These are phyloP conservation scores for Delia radicum DNA, from an alignment of 1,140 invertebrate species.

Conservation along the genomic window DNA sequence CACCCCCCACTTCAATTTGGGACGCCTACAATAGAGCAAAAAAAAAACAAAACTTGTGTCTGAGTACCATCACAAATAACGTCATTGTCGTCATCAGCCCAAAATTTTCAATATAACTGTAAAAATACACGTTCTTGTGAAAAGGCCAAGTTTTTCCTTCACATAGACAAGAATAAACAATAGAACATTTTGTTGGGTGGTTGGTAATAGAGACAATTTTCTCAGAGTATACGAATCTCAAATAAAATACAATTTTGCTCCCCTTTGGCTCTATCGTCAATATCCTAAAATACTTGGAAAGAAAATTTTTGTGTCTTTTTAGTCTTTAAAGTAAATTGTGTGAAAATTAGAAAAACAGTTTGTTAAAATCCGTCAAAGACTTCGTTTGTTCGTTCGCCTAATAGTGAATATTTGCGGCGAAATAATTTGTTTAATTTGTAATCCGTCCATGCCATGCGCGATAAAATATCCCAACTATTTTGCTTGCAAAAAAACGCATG, in stretches of 20 bases:
- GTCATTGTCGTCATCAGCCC: not conserved
- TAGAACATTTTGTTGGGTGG: not conserved
- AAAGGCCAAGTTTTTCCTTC: not conserved
- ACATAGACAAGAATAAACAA: not conserved
- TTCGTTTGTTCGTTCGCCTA: slow-evolving; percentile 36
- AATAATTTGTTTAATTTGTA: slow-evolving; percentile 53
- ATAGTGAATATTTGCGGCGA: slow-evolving; percentile 47
- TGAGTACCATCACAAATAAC: not conserved
- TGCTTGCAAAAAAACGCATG: slow-evolving; percentile 56
- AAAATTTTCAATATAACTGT: not conserved
- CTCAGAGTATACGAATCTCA: not conserved
- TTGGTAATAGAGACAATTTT: not conserved
- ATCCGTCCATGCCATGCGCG: slow-evolving; percentile 57
- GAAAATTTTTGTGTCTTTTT: not conserved
- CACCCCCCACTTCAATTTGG: not conserved
- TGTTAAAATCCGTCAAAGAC: slow-evolving; percentile 27
- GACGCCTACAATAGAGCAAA: not conserved
- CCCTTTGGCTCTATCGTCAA: not conserved
- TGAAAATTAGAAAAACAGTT: slow-evolving; percentile 25
- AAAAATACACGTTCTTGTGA: not conserved
- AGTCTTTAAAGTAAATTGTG: not conserved
- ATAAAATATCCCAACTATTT: slow-evolving; percentile 57
- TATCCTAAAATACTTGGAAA: not conserved
- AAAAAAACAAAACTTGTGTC: not conserved
- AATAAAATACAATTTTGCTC: no score